These are phyloP conservation scores for Diacarnus erythraeanus DNA, from an alignment of 37 sponge, comb jelly and placozoan species.

Conservation along the genomic window DNA sequence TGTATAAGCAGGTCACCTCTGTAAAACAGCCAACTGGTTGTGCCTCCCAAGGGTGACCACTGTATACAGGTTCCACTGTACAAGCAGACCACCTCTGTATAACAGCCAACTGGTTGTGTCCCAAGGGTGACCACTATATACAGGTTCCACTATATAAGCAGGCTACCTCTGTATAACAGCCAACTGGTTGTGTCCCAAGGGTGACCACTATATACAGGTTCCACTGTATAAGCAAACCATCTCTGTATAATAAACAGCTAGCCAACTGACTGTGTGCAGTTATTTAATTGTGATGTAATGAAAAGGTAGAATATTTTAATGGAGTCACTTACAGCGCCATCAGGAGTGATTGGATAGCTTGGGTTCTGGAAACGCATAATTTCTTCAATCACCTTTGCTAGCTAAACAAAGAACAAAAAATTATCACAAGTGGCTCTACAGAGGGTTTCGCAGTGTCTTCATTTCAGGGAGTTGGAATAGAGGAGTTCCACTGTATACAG, in stretches of 20 bases:
- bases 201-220: not conserved
- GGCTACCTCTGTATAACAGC: too few relatives aligned
- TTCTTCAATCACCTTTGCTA: conserved; percentile 64
- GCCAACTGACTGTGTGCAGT: not conserved
- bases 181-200: not conserved
- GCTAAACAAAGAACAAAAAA: conserved; percentile 48
- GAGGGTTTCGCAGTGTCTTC: too few relatives aligned
- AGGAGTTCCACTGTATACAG: too few relatives aligned
- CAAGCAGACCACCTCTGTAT: too few relatives aligned
- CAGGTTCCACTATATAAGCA: not conserved
- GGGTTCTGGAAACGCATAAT: conserved; percentile 56
- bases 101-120: not conserved
- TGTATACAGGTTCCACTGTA: not conserved
- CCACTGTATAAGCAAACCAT: not conserved
- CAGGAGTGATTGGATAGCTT: conserved; percentile 35
- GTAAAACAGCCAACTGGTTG: too few relatives aligned
- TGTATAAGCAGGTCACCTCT: not conserved
- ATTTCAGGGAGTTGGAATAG: too few relatives aligned
- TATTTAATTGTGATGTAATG: not conserved
- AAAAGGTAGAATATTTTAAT: not conserved
- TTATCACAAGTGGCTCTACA: too few relatives aligned
- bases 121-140: not conserved
- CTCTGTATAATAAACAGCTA: too few relatives aligned
- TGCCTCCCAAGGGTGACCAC: not conserved
- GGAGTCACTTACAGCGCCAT: conserved; percentile 62